A percentile compares a stretch with the other conserved stretches of the same genome.
These are phyloP conservation scores for Volucella zonaria DNA, from an alignment of 2,888 invertebrate species.

Conservation along the genomic window DNA sequence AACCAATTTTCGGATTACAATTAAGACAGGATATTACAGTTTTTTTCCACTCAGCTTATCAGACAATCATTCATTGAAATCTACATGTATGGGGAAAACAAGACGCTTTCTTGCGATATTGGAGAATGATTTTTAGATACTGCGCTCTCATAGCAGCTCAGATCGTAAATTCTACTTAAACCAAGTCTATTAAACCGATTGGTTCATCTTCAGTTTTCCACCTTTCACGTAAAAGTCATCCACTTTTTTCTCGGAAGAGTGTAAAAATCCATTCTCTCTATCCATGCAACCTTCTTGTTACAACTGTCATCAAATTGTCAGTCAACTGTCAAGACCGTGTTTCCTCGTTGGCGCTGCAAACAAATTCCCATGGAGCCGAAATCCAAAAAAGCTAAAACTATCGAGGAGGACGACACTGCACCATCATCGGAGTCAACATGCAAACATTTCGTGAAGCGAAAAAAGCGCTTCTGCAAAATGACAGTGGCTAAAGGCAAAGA, in stretches of 20 bases:
- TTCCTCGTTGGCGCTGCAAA: background rate
- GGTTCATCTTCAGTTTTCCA: no score
- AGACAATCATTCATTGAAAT: no score
- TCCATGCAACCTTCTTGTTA: background rate
- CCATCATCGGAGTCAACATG: constrained; percentile 82
- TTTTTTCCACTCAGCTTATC: no score
- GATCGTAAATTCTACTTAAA: no score
- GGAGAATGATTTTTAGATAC: no score
- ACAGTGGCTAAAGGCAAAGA: constrained; percentile 86
- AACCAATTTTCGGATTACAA: no score
- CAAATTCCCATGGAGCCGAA: constrained; percentile 51
- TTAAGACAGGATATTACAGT: no score
- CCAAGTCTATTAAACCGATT: no score
- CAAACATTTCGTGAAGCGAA: constrained; percentile 87
- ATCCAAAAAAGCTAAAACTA: constrained; percentile 52
- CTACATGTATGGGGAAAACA: no score
- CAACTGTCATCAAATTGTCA: background rate
- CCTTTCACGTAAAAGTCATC: background rate
- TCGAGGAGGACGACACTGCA: background rate
- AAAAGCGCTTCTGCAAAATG: constrained; percentile 90
- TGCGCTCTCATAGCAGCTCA: no score
- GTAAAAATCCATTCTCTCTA: background rate
- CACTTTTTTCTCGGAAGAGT: constrained; percentile 7
- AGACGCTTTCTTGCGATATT: no score
- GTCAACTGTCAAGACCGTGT: background rate